Conservation (phyloP, 2,113 vertebrate species). For the Dicaeum eximium region DNA sequence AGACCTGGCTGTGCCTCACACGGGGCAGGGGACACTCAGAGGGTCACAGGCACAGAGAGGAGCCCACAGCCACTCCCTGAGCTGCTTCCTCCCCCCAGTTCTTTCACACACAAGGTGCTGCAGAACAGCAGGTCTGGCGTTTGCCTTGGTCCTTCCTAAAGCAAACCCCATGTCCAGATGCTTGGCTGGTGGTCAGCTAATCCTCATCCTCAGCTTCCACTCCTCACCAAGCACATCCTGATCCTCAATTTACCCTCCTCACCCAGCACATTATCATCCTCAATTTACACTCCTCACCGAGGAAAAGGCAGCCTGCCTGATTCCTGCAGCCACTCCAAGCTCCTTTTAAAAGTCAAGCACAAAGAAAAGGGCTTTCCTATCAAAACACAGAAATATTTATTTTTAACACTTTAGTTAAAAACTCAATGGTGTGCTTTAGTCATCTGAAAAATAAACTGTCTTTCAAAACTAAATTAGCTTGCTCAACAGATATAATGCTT, state of each 20-base stretch:
- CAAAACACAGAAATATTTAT: conserved; percentile 47
- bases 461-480: conserved; percentile 11
- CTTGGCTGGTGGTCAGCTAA: background rate
- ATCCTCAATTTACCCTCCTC: background rate
- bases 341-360: background rate
- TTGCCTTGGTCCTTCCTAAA: background rate
- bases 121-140: background rate
- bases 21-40: background rate
- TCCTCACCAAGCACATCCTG: background rate
- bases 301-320: background rate
- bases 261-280: background rate
- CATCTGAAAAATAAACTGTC: conserved; percentile 36
- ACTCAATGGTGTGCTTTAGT: background rate
- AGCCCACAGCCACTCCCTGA: background rate
- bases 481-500: background rate
- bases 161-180: background rate
- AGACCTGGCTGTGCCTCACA: background rate
- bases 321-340: background rate
- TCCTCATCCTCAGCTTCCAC: background rate
- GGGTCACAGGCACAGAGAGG: background rate
- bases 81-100: background rate
- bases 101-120: background rate
- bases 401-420: conserved; percentile 49
- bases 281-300: conserved; percentile 16
- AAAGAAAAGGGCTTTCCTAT: conserved; percentile 19